Percentiles rank a stretch among this genome's conserved stretches.
phyloP scores from a whole-genome alignment of 92 coral and sea anemone species.

The Porites lobata region DNA sequence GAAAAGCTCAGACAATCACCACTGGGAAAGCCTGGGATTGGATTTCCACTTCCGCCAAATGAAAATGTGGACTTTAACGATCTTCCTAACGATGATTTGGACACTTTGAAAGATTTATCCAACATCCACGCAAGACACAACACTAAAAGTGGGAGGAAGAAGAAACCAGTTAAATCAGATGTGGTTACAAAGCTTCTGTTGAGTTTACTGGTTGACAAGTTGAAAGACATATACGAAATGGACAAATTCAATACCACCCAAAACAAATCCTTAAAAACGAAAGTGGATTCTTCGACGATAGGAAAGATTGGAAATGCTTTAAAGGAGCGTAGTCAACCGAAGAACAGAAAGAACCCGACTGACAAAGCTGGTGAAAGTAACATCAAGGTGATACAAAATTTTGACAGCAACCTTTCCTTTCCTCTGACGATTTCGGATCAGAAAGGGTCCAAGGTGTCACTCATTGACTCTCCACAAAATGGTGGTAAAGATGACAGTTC shows the following conservation, averaged over 20 bases:
- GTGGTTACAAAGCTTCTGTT: slow-evolving; percentile 73
- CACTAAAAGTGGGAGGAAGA: slow-evolving; percentile 38
- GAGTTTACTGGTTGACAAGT: slow-evolving; percentile 83
- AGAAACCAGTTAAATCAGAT: slow-evolving; percentile 40
- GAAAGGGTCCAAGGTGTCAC: slow-evolving; percentile 46
- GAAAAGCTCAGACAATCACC: slow-evolving; percentile 20
- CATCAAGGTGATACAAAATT: slow-evolving; percentile 17
- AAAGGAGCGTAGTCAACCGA: slow-evolving; percentile 44
- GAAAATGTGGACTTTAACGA: slow-evolving; percentile 29
- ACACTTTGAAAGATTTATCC: background rate
- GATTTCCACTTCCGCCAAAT: slow-evolving; percentile 46
- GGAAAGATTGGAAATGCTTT: slow-evolving; percentile 70
- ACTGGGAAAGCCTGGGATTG: slow-evolving; percentile 15
- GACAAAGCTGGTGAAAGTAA: slow-evolving; percentile 6
- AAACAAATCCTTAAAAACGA: background rate
- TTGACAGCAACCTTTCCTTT: slow-evolving; percentile 81
- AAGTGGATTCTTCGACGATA: slow-evolving; percentile 54
- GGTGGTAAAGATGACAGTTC: slow-evolving; percentile 43
- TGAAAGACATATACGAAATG: slow-evolving; percentile 90
- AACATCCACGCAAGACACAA: slow-evolving; percentile 46
- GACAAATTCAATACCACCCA: slow-evolving; percentile 71
- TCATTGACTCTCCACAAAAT: slow-evolving; percentile 36
- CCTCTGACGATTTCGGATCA: slow-evolving; percentile 80
- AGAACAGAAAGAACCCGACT: slow-evolving; percentile 22
- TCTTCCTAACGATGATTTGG: slow-evolving; percentile 14